These are phyloP conservation scores for Scrobipalpa costella DNA, from an alignment of 2,888 invertebrate species.

Conservation along the genomic window DNA sequence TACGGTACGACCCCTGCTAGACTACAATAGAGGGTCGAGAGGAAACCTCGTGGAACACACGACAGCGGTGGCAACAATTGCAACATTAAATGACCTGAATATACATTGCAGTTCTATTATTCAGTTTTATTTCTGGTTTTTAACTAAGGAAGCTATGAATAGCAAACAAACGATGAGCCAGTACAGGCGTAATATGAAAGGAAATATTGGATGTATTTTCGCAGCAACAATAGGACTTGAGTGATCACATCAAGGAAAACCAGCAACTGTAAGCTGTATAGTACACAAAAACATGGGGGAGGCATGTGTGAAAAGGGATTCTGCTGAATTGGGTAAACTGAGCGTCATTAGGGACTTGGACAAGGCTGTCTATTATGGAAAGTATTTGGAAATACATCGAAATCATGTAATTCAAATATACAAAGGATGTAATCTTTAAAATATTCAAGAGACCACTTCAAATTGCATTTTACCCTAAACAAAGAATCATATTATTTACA, in stretches of 20 bases:
- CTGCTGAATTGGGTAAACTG: neutral
- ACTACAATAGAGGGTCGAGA: constrained; percentile 15
- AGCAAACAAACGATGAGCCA: neutral
- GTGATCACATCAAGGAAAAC: constrained; percentile 12
- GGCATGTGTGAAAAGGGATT: neutral
- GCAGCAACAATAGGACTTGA: constrained; percentile 6
- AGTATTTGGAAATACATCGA: too few species aligned
- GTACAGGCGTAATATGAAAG: neutral
- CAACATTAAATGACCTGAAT: neutral
- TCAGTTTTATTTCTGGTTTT: neutral
- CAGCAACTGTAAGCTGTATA: neutral
- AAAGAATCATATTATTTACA: too few species aligned
- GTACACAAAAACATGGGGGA: neutral
- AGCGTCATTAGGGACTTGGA: neutral
- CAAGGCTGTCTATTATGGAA: neutral
- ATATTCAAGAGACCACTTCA: too few species aligned
- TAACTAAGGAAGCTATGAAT: neutral
- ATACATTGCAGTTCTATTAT: neutral
- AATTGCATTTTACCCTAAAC: too few species aligned
- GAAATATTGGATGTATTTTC: constrained; percentile 4
- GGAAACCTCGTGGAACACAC: neutral
- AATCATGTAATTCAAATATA: neutral
- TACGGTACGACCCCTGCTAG: constrained; percentile 31
- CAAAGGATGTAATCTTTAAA: neutral
- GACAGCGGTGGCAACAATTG: neutral